These are phyloP conservation scores for Spinus olivaceus DNA, from an alignment of 2,797 vertebrate species.

Conservation along the genomic window DNA sequence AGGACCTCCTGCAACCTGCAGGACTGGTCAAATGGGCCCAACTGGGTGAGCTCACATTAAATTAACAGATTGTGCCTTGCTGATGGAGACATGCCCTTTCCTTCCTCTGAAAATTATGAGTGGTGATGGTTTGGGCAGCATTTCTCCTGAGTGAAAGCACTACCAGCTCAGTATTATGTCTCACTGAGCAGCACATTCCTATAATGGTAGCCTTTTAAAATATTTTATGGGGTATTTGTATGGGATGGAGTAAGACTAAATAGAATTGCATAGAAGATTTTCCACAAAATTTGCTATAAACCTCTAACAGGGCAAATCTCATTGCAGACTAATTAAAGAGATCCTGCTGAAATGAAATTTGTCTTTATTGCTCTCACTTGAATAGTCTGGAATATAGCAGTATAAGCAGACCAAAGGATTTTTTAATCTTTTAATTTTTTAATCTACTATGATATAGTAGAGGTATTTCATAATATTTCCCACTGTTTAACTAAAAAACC, in stretches of 20 bases:
- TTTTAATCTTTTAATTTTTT: neutral
- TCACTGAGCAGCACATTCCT: neutral
- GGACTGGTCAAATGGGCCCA: neutral
- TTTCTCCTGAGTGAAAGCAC: neutral
- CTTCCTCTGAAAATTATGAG: neutral
- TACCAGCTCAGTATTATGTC: neutral
- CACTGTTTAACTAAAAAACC: neutral
- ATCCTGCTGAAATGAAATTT: conserved; percentile 5
- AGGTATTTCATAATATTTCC: neutral
- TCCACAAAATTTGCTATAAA: conserved; percentile 3
- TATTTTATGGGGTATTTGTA: conserved; percentile 23
- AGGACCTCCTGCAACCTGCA: neutral
- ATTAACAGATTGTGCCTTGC: neutral
- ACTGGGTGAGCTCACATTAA: neutral
- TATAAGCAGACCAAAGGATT: neutral
- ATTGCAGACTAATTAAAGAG: conserved; percentile 28
- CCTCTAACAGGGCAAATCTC: neutral
- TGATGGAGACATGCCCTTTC: neutral
- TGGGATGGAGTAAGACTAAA: neutral
- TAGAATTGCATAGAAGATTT: neutral
- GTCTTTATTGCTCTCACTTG: neutral
- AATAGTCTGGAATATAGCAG: neutral
- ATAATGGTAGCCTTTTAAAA: neutral
- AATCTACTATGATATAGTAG: neutral
- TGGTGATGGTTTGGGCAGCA: neutral